A percentile compares a stretch with the other conserved stretches of the same genome.
Evolutionary conservation across 2,797 vertebrate species (phyloP).

Genomic region (Acrocephalus scirpaceus): DNA sequence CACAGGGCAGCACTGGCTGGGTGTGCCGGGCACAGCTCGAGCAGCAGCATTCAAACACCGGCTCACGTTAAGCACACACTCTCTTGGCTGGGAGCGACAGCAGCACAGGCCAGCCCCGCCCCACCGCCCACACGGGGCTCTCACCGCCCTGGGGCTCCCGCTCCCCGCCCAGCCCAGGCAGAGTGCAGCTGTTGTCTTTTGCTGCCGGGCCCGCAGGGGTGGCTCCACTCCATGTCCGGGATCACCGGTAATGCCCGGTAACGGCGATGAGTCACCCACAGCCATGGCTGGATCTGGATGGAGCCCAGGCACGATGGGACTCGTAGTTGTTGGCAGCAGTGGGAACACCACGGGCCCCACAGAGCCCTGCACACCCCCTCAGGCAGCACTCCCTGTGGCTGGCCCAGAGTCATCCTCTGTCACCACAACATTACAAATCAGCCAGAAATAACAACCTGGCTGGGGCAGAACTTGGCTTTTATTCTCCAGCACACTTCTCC

Average conservation of each 20-base stretch:
- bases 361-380: accelerated
- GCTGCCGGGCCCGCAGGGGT: conserved; percentile 62
- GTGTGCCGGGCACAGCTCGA: too few relatives aligned
- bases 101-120: accelerated
- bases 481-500: background rate
- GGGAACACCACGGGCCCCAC: accelerated
- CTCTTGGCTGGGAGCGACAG: accelerated
- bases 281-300: conserved; percentile 75
- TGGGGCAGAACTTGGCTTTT: background rate
- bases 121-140: accelerated
- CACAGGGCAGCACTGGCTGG: background rate
- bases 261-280: conserved; percentile 87
- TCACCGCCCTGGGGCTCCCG: conserved; percentile 89
- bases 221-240: conserved; percentile 67
- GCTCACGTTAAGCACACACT: accelerated
- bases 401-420: accelerated
- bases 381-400: background rate
- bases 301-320: conserved; percentile 60
- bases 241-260: conserved; percentile 61
- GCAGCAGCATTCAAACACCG: accelerated
- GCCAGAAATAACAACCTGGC: background rate
- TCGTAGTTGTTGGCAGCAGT: background rate
- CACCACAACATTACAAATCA: background rate
- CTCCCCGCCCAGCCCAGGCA: conserved; percentile 78
- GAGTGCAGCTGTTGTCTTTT: conserved; percentile 86